These are phyloP conservation scores for Cottoperca gobio DNA, from an alignment of 2,797 vertebrate species.

Conservation along the genomic window DNA sequence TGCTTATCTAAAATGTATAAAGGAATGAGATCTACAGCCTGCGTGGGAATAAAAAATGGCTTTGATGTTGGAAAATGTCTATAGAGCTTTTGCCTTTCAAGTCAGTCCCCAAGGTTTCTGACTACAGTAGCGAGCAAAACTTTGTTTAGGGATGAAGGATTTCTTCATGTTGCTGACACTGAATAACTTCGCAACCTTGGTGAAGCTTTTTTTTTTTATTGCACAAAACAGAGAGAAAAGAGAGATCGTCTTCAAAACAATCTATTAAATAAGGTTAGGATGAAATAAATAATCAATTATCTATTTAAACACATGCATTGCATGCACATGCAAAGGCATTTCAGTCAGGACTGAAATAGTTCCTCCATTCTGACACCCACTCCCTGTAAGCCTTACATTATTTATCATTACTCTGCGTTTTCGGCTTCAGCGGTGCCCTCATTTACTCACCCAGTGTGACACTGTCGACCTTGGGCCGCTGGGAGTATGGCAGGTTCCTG, in stretches of 20 bases:
- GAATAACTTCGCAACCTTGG: constrained; percentile 25
- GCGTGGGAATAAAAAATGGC: constrained; percentile 68
- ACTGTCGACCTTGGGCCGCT: constrained; percentile 94
- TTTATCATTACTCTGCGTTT: constrained; percentile 25
- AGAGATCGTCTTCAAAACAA: constrained; percentile 1
- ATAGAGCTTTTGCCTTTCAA: constrained; percentile 71
- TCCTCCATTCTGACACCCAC: not conserved
- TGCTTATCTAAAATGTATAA: constrained; percentile 77
- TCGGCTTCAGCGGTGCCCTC: not conserved
- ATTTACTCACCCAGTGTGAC: constrained; percentile 92
- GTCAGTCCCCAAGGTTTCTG: constrained; percentile 66
- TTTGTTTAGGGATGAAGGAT: constrained; percentile 65
- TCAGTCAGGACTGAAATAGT: constrained; percentile 25
- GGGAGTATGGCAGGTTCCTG: constrained; percentile 92
- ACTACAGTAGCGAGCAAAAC: constrained; percentile 54
- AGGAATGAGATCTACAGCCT: constrained; percentile 65
- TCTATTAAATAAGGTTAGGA: constrained; percentile 14
- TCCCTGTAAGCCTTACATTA: constrained; percentile 31
- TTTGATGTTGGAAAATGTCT: constrained; percentile 75
- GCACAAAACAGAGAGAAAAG: constrained; percentile 7
- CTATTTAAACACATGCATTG: constrained; percentile 35
- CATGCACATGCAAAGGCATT: no score
- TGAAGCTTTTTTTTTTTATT: constrained; percentile 16
- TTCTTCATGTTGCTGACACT: constrained; percentile 46
- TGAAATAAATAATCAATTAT: constrained; percentile 29